Evolutionary conservation across 2,113 vertebrate genomes (phyloP).

Genomic region (Microtus oregoni): DNA sequence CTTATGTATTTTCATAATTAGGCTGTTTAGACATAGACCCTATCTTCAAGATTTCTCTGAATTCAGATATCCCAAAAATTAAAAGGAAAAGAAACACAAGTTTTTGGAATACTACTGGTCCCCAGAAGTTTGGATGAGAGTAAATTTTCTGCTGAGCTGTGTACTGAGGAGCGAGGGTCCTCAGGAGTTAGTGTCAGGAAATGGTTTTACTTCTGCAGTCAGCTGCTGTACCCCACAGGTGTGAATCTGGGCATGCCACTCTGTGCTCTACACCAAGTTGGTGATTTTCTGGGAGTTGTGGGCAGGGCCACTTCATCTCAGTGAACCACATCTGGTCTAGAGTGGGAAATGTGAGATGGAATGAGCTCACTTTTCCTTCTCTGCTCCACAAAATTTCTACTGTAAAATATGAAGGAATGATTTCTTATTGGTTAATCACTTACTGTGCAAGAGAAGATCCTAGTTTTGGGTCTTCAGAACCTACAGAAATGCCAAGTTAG

Average conservation of each 20-base stretch:
- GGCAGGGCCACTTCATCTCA: background rate
- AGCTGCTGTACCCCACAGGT: rapidly evolving
- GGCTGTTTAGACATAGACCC: background rate
- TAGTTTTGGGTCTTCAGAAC: background rate
- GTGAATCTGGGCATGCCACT: background rate
- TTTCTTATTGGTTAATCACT: background rate
- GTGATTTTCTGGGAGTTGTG: background rate
- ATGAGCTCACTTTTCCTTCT: background rate
- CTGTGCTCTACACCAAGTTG: background rate
- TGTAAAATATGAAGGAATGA: background rate
- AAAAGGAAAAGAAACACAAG: background rate
- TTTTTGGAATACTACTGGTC: background rate
- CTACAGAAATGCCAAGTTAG: background rate
- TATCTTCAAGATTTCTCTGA: background rate
- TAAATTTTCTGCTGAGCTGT: background rate
- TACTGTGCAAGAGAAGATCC: background rate
- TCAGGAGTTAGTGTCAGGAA: background rate
- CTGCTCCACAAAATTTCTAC: background rate
- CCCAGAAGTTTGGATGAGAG: background rate
- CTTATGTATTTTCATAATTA: background rate
- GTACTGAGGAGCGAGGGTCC: background rate
- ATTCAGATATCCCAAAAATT: background rate
- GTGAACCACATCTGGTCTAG: background rate
- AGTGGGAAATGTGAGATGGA: background rate
- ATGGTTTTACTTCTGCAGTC: background rate